phyloP scores from a whole-genome alignment of 2,797 vertebrate species.

The Macroramphosus scolopax region DNA sequence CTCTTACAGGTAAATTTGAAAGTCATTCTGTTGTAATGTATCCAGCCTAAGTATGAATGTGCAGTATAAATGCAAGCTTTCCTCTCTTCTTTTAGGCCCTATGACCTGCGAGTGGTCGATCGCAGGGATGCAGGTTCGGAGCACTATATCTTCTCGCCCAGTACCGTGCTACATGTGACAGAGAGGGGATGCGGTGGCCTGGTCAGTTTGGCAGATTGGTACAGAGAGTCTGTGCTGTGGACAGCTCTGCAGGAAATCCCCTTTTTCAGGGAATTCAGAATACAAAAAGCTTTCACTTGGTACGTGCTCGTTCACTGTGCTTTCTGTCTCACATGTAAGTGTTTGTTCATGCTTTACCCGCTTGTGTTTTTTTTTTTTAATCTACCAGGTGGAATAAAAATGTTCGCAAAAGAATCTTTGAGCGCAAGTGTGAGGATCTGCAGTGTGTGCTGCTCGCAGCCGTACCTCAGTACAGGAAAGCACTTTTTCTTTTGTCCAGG shows the following conservation, averaged over 20 bases:
- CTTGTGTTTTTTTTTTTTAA: background rate
- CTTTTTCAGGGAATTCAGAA: conserved; percentile 78
- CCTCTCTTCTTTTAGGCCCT: conserved; percentile 71
- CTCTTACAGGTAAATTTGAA: conserved; percentile 71
- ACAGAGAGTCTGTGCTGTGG: conserved; percentile 79
- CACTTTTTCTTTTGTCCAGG: conserved; percentile 77
- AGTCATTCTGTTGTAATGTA: background rate
- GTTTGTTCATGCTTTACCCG: background rate
- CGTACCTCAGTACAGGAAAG: conserved; percentile 81
- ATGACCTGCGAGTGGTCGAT: conserved; percentile 76
- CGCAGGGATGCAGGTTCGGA: conserved; percentile 69
- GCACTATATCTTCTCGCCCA: conserved; percentile 81
- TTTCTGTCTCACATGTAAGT: background rate
- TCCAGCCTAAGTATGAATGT: too few relatives aligned
- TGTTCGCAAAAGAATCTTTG: conserved; percentile 44
- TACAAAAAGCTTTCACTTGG: conserved; percentile 75
- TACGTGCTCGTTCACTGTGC: conserved; percentile 30
- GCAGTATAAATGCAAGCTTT: background rate
- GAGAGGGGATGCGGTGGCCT: conserved; percentile 67
- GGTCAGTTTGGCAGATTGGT: conserved; percentile 77
- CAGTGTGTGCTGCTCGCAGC: conserved; percentile 65
- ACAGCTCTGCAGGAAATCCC: conserved; percentile 72
- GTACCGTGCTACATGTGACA: conserved; percentile 77
- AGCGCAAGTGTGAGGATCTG: conserved; percentile 54
- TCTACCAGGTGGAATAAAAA: conserved; percentile 78